Evolutionary conservation across 2,113 vertebrate genomes (phyloP), one percentile per base, ranked within the genome.

Genomic region (Oenanthe melanoleuca): DNA sequence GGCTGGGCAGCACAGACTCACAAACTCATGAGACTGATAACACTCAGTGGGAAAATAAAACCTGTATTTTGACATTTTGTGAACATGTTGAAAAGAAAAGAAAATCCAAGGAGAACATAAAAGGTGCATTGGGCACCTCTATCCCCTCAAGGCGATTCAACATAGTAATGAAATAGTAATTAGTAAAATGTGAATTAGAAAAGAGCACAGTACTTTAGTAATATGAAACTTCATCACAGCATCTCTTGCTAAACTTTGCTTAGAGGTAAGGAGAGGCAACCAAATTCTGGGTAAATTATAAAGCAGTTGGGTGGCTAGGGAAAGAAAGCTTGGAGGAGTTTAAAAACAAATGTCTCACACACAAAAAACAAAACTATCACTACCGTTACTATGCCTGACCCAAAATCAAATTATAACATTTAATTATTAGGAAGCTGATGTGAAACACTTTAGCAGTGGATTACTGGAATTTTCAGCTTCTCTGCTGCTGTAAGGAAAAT

Each of bases 161-260:
- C 34, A 56, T 9, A 71, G 45, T 55, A 45, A 55, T 55, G 7
- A 9, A 45, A 55, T 12, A 45, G 20, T 74, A 77, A 88, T 73
- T 70, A 88, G 34, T 79, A 79, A 79, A 92, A 61, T 3, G 19
- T 38, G 80, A 65, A 45, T n/a, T 40, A 86, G 67, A 72, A 80
- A 86, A 89, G 37, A 79, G 37, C 22, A 22, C 56, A 75, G 23
- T 56, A 29, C 44, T 95, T 86, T 2, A 84, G 88, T 69, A 94
- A 96, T 29, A 86, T 34, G 86, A 94, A 86, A 81, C 86, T 81
- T 83, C 45, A 74, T 49, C 49, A 25, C 14, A 71, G 69, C 86
- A 91, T 93, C 93, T 90, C 90, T 78, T 94, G 73, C 80, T 92
- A 65, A 92, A 90, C 80, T 93, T 96, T 72, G 92, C 90, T 93